Evolutionary conservation across 2,113 vertebrate species (phyloP), one percentile per base, ranked within the genome.

Genomic region (Nibea albiflora): DNA sequence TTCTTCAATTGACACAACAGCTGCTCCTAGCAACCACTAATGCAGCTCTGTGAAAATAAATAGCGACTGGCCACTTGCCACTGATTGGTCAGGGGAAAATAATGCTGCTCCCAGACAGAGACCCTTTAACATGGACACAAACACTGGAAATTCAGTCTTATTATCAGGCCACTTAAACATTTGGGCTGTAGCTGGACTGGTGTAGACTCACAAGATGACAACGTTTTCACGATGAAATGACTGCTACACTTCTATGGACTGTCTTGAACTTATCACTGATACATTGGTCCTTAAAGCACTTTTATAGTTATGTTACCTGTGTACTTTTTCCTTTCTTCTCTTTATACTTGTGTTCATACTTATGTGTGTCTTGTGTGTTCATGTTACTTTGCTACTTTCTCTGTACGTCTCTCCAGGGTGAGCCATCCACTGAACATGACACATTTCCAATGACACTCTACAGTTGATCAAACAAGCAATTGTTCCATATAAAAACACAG

Each of bases 211-310:
- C 42, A 63, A 17, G 50, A 72, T 76, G 50, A 20, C 16, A 63
- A 31, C 24, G 11, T 20, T 42, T 39, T 22, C 78, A 58, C 47
- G 11, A 39, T 20, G 15, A 35, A 39, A 39, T 39, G 35, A 39
- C 19, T 16, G 31, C 44, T 12, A 62, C 22, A 22, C 47, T 65
- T 39, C 47, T 17, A 10, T 66, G 44, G 53, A 61, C 56, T 61
- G 17, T 72, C 26, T 56, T 81, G 39, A 73, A 73, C 56, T 67
- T 39, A 73, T 2, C 49, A 35, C 31, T 44, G 57, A 73, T 61
- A 57, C 16, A 20, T 16, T 28, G 52, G 62, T 80, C 80, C 80
- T 81, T 67, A 87, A 85, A 80, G 66, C 44, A 49, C 11, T 76
- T 78, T 61, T 67, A 16, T 39, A 39, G 73, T 88, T 82, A 72